These are phyloP conservation scores for Polietes domitor DNA, from an alignment of 2,888 invertebrate genomes.

Conservation along the genomic window DNA sequence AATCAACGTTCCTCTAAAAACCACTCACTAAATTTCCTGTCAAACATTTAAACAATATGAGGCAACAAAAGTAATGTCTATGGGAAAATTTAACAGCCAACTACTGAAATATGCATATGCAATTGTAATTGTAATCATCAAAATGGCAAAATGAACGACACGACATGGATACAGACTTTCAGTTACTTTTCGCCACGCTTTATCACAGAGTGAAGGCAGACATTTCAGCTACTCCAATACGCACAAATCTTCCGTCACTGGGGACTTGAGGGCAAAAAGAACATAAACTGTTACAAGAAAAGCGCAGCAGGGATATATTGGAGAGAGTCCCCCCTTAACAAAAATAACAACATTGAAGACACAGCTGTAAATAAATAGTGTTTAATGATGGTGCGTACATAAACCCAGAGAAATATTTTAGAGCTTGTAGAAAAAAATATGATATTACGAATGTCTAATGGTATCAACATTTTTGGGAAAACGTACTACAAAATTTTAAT, in stretches of 20 bases:
- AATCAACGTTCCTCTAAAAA: no score
- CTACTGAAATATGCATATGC: slow-evolving; percentile 54
- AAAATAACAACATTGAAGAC: slow-evolving; percentile 38
- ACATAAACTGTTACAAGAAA: slow-evolving; percentile 54
- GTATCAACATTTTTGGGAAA: no score
- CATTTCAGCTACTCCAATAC: slow-evolving; percentile 37
- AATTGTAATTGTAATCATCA: slow-evolving; percentile 53
- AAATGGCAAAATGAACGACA: slow-evolving; percentile 53
- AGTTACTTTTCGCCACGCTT: slow-evolving; percentile 37
- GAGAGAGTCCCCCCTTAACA: slow-evolving; percentile 48
- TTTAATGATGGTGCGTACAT: background rate
- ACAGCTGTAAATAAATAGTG: slow-evolving; percentile 60
- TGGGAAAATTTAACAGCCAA: slow-evolving; percentile 36
- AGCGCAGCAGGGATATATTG: slow-evolving; percentile 65
- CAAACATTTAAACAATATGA: slow-evolving; percentile 33
- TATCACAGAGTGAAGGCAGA: slow-evolving; percentile 17
- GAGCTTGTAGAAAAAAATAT: slow-evolving; percentile 29
- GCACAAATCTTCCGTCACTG: slow-evolving; percentile 47
- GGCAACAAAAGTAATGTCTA: slow-evolving; percentile 46
- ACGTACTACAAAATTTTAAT: no score
- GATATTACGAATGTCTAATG: no score
- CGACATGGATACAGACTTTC: slow-evolving; percentile 9
- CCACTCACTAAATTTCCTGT: no score
- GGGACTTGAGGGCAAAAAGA: slow-evolving; percentile 46
- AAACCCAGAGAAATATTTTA: slow-evolving; percentile 14